Evolutionary conservation across 1,140 invertebrate species (phyloP), one percentile per base, ranked within the genome.

Genomic region (Cotesia vestalis): DNA sequence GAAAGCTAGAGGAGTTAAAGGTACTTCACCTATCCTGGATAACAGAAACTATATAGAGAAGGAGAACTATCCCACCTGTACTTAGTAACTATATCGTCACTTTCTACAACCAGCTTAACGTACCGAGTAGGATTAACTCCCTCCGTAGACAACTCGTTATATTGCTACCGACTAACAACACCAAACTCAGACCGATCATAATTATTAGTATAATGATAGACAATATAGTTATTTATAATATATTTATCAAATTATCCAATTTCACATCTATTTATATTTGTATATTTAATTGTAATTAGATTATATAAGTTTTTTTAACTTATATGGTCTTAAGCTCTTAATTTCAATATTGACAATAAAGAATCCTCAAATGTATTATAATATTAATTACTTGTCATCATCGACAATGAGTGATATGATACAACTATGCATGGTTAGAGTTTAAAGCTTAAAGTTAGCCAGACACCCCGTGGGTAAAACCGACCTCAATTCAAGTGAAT

Each of bases 81-180:
- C 17, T 46, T 46, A 12, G 53, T 70, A 62, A 66, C 62, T 73
- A 73, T 64, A 20, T 46, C 17, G 34, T 55, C 35, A 46, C 38
- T 63, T 53, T 66, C 38, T 61, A 62, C 71, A 63, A 73, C 63
- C 72, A 57, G 72, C 66, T 73, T 73, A 73, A 35, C 72, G 61
- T 73, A 73, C 60, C 40, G 40, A 46, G 64, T 73, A 69, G 72
- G 72, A 73, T 73, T 73, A 73, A 73, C 61, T 69, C 67, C 46
- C 60, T 57, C 52, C 46, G 46, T 62, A 69, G 60, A 73, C 67
- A 63, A 69, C 72, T 73, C 72, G 71, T 73, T 73, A 73, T 66
- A 62, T 62, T 60, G 63, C 35, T 73, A 14, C 59, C 34, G 34
- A 60, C 60, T 20, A 73, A 73, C 72, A 57, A 66, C 3, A 27